Percentiles rank a stretch among this genome's conserved stretches.
Conservation (phyloP, 2,888 invertebrate genomes). For the Ophonus ardosiacus region DNA sequence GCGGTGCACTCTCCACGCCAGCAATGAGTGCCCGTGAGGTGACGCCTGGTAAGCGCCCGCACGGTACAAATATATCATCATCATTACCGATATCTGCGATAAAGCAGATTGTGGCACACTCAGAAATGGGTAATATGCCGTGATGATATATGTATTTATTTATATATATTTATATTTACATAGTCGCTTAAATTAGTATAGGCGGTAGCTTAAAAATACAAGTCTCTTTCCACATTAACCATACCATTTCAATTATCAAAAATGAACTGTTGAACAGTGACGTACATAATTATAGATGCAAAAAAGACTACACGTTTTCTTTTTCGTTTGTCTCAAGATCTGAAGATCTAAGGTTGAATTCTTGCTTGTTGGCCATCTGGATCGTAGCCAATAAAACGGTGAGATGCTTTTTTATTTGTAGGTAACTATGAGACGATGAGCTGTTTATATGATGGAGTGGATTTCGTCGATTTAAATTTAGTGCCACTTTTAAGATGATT, state of each 20-base stretch:
- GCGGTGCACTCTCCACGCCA: too few species aligned
- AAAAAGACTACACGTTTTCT: not conserved
- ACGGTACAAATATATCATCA: too few species aligned
- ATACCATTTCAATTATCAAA: not conserved
- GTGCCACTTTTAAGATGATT: too few species aligned
- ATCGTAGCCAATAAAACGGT: not conserved
- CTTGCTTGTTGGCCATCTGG: constrained; percentile 20
- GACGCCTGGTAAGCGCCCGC: too few species aligned
- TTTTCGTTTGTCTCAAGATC: not conserved
- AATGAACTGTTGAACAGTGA: not conserved
- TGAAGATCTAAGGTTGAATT: constrained; percentile 18
- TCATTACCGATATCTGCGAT: too few species aligned
- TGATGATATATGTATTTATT: too few species aligned
- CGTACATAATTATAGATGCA: not conserved
- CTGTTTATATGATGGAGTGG: not conserved
- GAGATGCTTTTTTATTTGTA: not conserved
- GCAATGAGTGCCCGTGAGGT: too few species aligned
- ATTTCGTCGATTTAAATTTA: not conserved
- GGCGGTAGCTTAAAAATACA: not conserved
- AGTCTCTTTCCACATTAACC: not conserved
- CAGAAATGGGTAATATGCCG: too few species aligned
- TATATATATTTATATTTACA: too few species aligned
- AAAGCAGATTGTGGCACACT: too few species aligned
- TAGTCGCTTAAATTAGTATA: too few species aligned
- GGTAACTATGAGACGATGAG: not conserved